Conservation (phyloP, 35 echinoderm and acorn worm genomes). For the Ophioderma brevispina region DNA sequence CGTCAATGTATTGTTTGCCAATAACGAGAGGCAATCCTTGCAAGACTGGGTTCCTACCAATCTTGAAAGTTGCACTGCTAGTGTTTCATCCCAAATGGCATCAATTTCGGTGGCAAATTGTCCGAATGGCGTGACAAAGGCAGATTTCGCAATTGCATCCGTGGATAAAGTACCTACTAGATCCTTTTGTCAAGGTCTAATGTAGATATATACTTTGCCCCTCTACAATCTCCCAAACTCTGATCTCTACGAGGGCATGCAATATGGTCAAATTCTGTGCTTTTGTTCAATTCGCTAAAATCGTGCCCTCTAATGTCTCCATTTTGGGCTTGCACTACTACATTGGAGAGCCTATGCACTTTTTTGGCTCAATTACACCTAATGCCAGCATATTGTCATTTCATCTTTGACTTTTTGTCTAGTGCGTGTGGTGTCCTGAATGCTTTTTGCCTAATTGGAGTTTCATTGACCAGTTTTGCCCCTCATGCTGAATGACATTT, state of each 20-base stretch:
- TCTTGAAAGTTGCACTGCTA: constrained; percentile 7
- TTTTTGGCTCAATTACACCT: constrained; percentile 13
- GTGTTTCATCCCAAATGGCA: constrained; percentile 56
- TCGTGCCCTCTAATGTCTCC: constrained; percentile 17
- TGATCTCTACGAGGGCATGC: constrained; percentile 42
- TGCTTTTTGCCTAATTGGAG: constrained; percentile 1
- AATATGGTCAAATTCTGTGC: constrained; percentile 46
- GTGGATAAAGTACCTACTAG: constrained; percentile 28
- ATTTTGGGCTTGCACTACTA: constrained; percentile 19
- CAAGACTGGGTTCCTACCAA: constrained; percentile 39
- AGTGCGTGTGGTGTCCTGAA: constrained; percentile 30
- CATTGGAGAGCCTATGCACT: constrained; percentile 50
- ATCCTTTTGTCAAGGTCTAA: constrained; percentile 45
- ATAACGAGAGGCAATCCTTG: not conserved
- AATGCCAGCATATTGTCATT: constrained; percentile 6
- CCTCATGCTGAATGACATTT: not conserved
- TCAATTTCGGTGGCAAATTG: constrained; percentile 13
- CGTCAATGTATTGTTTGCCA: constrained; percentile 51
- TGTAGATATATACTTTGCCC: constrained; percentile 40
- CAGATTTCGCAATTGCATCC: constrained; percentile 25
- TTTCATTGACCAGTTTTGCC: not conserved
- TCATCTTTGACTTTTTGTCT: constrained; percentile 41
- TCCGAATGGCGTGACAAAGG: constrained; percentile 37
- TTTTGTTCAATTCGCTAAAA: not conserved
- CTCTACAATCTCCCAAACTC: constrained; percentile 13